Evolutionary conservation across 2,797 vertebrate genomes (phyloP).

Genomic region (Malurus leucopterus): DNA sequence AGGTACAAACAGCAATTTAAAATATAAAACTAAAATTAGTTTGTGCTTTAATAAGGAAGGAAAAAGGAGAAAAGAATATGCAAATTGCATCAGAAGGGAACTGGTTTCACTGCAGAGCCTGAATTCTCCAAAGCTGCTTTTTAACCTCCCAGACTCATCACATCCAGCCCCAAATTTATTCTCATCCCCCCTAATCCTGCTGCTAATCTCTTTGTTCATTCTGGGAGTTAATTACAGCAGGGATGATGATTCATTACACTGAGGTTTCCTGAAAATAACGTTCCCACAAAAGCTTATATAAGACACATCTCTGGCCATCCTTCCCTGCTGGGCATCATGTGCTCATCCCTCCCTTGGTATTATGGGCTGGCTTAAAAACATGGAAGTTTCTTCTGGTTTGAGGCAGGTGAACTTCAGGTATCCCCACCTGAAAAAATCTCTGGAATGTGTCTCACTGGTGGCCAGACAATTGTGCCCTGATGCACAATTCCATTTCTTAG

Average conservation of each 20-base stretch:
- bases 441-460: neutral
- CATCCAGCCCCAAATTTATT: conserved; percentile 12
- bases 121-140: neutral
- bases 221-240: conserved; percentile 47
- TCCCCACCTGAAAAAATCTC: neutral
- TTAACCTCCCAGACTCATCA: neutral
- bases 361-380: neutral
- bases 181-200: conserved; percentile 13
- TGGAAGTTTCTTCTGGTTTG: neutral
- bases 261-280: conserved; percentile 26
- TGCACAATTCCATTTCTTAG: too few relatives aligned
- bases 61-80: neutral
- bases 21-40: neutral
- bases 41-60: neutral
- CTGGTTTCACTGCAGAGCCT: neutral
- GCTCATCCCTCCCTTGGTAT: neutral
- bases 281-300: conserved; percentile 35
- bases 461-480: neutral
- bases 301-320: neutral
- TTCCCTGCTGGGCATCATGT: conserved; percentile 2
- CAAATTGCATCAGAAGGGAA: neutral
- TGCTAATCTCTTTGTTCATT: conserved; percentile 33
- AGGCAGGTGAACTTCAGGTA: neutral
- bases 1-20: neutral
- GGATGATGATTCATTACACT: conserved; percentile 35